Conservation (phyloP, 2,888 invertebrate species). For the Zele albiditarsus region DNA sequence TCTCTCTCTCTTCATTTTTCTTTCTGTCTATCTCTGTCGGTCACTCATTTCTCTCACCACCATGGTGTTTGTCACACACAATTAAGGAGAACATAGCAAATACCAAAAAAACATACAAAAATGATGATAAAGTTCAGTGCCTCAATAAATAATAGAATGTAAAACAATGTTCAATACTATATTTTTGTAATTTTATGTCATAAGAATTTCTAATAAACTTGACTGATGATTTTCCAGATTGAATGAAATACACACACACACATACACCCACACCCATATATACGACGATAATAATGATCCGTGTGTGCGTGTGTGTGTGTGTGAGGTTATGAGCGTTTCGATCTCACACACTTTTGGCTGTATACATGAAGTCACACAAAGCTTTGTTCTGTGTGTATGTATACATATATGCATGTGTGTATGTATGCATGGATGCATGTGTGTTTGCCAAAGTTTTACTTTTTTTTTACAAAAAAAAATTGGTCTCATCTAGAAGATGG, state of each 20-base stretch:
- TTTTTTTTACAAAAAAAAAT: constrained; percentile 65
- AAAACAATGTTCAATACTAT: too few species aligned
- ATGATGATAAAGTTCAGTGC: not conserved
- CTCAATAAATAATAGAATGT: not conserved
- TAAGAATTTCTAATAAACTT: not conserved
- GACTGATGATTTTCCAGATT: too few species aligned
- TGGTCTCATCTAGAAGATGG: constrained; percentile 76
- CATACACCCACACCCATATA: too few species aligned
- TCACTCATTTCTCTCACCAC: constrained; percentile 15
- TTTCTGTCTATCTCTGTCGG: not conserved
- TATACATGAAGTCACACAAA: too few species aligned
- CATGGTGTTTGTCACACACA: not conserved
- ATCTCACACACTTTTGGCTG: too few species aligned
- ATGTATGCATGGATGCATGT: not conserved
- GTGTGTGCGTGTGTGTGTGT: too few species aligned
- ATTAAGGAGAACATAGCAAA: not conserved
- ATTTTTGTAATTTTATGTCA: too few species aligned
- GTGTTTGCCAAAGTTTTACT: not conserved
- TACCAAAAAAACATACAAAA: not conserved
- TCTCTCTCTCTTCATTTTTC: constrained; percentile 30
- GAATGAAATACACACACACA: too few species aligned
- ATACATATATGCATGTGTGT: not conserved
- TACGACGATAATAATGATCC: too few species aligned
- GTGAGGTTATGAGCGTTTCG: too few species aligned
- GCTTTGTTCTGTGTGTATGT: not conserved